phyloP scores from a whole-genome alignment of 2,888 invertebrate species.

The Axea sp. region DNA sequence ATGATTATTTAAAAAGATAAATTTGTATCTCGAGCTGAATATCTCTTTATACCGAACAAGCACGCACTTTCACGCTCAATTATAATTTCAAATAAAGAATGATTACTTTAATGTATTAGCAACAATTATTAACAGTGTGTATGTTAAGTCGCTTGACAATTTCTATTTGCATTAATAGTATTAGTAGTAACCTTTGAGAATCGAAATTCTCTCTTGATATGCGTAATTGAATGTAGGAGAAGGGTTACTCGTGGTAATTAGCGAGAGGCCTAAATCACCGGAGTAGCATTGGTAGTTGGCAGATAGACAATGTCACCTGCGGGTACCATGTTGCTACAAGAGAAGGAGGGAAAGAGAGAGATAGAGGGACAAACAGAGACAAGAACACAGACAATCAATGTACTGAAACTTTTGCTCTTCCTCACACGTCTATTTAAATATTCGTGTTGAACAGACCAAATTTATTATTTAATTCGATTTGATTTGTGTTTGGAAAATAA shows the following conservation, averaged over 20 bases:
- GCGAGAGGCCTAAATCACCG: constrained; percentile 74
- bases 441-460: too few species aligned
- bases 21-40: neutral
- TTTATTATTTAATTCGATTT: too few species aligned
- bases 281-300: constrained; percentile 70
- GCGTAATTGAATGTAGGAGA: constrained; percentile 70
- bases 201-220: constrained; percentile 41
- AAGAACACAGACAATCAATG: too few species aligned
- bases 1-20: constrained; percentile 43
- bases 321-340: constrained; percentile 70
- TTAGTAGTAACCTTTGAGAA: too few species aligned
- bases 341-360: constrained; percentile 17
- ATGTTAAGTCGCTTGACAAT: too few species aligned
- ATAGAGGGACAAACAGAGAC: neutral
- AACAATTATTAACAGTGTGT: too few species aligned
- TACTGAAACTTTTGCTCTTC: constrained; percentile 59
- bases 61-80: constrained; percentile 11
- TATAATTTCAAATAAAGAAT: too few species aligned
- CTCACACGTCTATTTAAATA: constrained; percentile 70
- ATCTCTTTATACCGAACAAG: neutral
- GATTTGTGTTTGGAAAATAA: too few species aligned
- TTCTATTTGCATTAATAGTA: too few species aligned
- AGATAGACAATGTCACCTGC: constrained; percentile 71
- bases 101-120: too few species aligned
- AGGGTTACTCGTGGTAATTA: constrained; percentile 75